These are phyloP conservation scores for Cettia cetti DNA, from an alignment of 2,113 vertebrate species.

Conservation along the genomic window DNA sequence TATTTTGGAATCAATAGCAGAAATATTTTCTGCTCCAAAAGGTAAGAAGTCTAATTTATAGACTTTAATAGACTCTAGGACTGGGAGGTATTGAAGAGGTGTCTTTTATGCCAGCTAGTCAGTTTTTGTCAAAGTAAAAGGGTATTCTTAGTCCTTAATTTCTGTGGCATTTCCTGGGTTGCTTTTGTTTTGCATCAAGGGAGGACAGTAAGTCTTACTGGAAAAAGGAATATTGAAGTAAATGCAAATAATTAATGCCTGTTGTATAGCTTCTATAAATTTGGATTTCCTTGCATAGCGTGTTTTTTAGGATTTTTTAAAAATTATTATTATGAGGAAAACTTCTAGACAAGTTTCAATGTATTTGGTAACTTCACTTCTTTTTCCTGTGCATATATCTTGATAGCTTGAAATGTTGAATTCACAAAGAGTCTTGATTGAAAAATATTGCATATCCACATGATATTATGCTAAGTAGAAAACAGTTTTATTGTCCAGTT, in stretches of 20 bases:
- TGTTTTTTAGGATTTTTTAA: background rate
- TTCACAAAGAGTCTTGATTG: background rate
- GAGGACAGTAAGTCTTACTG: background rate
- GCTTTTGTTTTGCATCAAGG: background rate
- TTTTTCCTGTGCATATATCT: background rate
- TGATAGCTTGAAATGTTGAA: background rate
- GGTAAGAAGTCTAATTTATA: constrained; percentile 50
- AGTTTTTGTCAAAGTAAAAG: background rate
- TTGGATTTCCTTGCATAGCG: background rate
- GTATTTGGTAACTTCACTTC: background rate
- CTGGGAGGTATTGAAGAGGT: background rate
- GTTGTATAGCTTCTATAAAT: background rate
- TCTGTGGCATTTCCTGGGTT: background rate
- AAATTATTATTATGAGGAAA: background rate
- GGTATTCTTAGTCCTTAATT: background rate
- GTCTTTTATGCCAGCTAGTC: background rate
- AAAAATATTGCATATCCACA: background rate
- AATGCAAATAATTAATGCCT: background rate
- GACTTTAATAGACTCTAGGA: background rate
- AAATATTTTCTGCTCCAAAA: constrained; percentile 75
- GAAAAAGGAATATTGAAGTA: background rate
- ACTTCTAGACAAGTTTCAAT: background rate
- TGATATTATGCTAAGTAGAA: background rate
- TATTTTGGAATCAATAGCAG: constrained; percentile 84
- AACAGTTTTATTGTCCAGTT: background rate